These are phyloP conservation scores for Yoshiicerus persimilis DNA, from an alignment of 1,140 invertebrate species.

Conservation along the genomic window DNA sequence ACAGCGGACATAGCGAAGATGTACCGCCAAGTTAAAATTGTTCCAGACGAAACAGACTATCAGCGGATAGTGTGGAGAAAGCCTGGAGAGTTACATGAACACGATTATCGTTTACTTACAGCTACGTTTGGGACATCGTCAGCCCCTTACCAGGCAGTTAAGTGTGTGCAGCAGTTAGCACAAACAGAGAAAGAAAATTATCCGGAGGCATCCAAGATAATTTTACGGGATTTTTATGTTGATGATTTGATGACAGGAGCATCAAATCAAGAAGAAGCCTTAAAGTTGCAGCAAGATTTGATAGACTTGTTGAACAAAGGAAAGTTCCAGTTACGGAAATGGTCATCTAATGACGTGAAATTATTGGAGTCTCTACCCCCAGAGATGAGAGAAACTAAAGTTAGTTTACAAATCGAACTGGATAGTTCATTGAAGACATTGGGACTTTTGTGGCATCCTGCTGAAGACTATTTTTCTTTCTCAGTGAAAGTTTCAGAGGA, in stretches of 20 bases:
- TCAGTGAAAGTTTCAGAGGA: not conserved
- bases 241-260: conserved; percentile 3
- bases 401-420: not conserved
- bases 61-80: conserved; percentile 54
- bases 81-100: conserved; percentile 44
- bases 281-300: conserved; percentile 33
- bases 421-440: conserved; percentile 49
- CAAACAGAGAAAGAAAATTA: conserved; percentile 43
- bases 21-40: conserved; percentile 42
- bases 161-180: conserved; percentile 46
- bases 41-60: conserved; percentile 30
- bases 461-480: conserved; percentile 40
- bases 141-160: conserved; percentile 51
- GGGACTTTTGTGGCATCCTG: conserved; percentile 52
- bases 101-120: conserved; percentile 46
- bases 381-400: not conserved
- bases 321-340: conserved; percentile 4
- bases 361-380: not conserved
- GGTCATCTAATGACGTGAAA: not conserved
- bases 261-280: conserved; percentile 28
- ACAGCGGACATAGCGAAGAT: conserved; percentile 51
- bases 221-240: not conserved
- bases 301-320: conserved; percentile 52
- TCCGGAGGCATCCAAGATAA: not conserved
- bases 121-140: conserved; percentile 52